A percentile compares a stretch with the other conserved stretches of the same genome.
These are phyloP conservation scores for Actias luna DNA, from an alignment of 2,888 invertebrate species.

Conservation along the genomic window DNA sequence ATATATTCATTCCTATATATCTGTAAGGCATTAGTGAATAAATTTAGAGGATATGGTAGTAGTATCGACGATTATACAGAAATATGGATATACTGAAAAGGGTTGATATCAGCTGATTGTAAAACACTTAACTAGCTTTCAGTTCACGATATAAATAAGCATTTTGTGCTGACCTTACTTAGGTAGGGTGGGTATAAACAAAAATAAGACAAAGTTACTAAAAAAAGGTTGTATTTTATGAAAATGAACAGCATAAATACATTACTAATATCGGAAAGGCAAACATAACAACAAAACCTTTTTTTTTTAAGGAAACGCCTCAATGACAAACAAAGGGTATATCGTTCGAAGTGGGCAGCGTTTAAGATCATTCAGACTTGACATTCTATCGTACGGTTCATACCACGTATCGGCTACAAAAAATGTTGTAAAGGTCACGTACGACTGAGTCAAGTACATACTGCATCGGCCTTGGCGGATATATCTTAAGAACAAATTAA, in stretches of 20 bases:
- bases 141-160: too few relatives aligned
- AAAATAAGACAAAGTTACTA: background rate
- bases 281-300: background rate
- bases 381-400: slow-evolving; percentile 17
- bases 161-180: too few relatives aligned
- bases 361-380: slow-evolving; percentile 11
- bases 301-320: background rate
- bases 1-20: too few relatives aligned
- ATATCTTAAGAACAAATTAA: slow-evolving; percentile 19
- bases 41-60: too few relatives aligned
- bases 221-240: background rate
- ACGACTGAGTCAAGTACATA: too few relatives aligned
- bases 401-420: slow-evolving; percentile 13
- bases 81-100: too few relatives aligned
- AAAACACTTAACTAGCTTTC: too few relatives aligned
- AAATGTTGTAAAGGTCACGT: slow-evolving; percentile 18
- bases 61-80: too few relatives aligned
- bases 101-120: too few relatives aligned
- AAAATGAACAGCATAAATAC: background rate
- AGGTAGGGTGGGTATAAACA: too few relatives aligned
- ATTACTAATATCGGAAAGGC: background rate
- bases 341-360: slow-evolving; percentile 9
- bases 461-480: slow-evolving; percentile 18
- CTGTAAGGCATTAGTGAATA: too few relatives aligned
- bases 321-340: slow-evolving; percentile 1